Evolutionary conservation across 1,140 invertebrate genomes (phyloP), one percentile per base, ranked within the genome.

Genomic region (Bombus fervidus): DNA sequence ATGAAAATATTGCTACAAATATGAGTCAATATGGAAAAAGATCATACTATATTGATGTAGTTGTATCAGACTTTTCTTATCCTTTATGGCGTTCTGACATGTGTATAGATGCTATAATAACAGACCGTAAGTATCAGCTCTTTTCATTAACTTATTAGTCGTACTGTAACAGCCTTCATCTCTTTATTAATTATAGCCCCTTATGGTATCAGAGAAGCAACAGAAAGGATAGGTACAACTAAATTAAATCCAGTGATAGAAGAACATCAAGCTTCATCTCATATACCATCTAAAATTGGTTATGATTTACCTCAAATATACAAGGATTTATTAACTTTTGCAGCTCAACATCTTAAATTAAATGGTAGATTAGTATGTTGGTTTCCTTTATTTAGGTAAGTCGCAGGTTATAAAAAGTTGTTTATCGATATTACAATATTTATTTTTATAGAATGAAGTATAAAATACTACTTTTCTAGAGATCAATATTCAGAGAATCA

Each of bases 191-290:
- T 94, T 96, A 57, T 87, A 99, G 98, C 98, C 88, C 99, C 99
- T 1, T 99, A 99, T 96, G 99, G 99, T 74, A 98, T 99, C 59
- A 95, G 99, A 88, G 99, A 99, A 96, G 96, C 98, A 18, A 98
- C 98, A 13, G 98, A 98, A 95, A 97, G 97, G 93, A 96, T 99
- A 91, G 98, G 98, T 88, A 96, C 97, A 73, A 93, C 96, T 90
- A 96, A 96, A 92, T 93, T 95, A 88, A 96, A 97, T 95, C 95
- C 95, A 79, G 90, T 97, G 8, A 96, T 96, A 59, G 96, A 97
- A 84, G 95, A 97, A 90, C 96, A 97, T 94, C 93, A 95, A 92
- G 87, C 96, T 86, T 92, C 95, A 0, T 96, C 96, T 71, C 98
- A 98, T 92, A 96, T 98, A 91, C 98, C 98, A 3, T 97, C 98